Percentiles rank a stretch among this genome's conserved stretches.
Evolutionary conservation across 2,113 vertebrate species (phyloP).

Genomic region (Nothoprocta pentlandii): DNA sequence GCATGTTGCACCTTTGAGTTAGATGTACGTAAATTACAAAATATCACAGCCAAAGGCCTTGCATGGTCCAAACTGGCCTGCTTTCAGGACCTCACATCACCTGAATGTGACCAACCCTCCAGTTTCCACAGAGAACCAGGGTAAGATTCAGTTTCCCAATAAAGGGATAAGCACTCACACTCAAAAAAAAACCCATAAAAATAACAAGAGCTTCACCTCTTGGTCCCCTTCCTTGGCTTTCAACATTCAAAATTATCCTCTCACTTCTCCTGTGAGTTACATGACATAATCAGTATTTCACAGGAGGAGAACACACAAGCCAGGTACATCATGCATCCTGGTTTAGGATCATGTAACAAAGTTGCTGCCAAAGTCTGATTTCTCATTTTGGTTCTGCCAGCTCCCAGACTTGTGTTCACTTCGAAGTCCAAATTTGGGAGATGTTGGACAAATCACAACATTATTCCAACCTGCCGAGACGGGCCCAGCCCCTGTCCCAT

Average conservation of each 20-base stretch:
- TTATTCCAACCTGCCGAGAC: rapidly evolving
- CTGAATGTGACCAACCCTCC: not conserved
- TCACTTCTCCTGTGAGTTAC: not conserved
- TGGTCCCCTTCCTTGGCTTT: not conserved
- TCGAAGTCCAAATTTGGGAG: not conserved
- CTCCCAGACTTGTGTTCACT: not conserved
- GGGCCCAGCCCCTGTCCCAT: not conserved
- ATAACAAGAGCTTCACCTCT: not conserved
- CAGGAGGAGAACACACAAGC: rapidly evolving
- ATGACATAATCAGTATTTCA: not conserved
- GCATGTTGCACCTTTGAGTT: not conserved
- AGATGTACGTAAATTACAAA: not conserved
- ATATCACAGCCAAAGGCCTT: not conserved
- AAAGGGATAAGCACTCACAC: not conserved
- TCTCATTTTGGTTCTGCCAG: not conserved
- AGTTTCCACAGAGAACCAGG: not conserved
- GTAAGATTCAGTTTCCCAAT: not conserved
- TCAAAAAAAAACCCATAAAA: not conserved
- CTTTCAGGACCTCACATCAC: not conserved
- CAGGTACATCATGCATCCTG: rapidly evolving
- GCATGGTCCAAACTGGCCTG: not conserved
- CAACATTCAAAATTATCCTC: not conserved
- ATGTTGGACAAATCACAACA: not conserved
- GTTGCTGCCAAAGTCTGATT: not conserved
- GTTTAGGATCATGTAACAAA: not conserved